Conservation (phyloP, 2,797 vertebrate species). For the Vipera ursinii region DNA sequence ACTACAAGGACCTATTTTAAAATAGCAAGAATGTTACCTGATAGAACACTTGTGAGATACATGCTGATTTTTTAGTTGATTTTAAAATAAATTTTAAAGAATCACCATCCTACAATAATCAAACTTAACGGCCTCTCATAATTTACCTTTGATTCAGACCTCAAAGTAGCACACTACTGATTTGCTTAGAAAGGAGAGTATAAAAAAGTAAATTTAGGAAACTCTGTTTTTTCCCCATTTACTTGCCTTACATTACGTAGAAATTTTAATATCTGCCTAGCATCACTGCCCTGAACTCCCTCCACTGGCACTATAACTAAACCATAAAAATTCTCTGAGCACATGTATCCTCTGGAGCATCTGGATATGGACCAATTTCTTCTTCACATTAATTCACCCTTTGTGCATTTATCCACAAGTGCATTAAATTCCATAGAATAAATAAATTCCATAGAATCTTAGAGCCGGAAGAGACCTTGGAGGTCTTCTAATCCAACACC, state of each 20-base stretch:
- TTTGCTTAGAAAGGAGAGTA: neutral
- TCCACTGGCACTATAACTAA: neutral
- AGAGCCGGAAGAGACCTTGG: neutral
- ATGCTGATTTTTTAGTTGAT: no score
- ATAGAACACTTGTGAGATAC: neutral
- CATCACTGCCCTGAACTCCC: neutral
- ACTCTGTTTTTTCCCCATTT: neutral
- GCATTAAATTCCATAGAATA: neutral
- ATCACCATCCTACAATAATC: no score
- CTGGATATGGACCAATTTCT: neutral
- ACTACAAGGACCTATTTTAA: neutral
- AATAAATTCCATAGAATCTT: neutral
- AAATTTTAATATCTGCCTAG: neutral
- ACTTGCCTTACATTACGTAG: neutral
- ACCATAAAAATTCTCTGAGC: neutral
- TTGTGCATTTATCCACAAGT: neutral
- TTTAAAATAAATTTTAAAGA: no score
- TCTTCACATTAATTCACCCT: neutral
- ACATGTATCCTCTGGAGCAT: neutral
- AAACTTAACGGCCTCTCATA: no score
- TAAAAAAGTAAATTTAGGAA: neutral
- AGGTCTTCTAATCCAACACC: neutral
- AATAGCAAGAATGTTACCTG: neutral
- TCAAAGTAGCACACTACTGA: neutral
- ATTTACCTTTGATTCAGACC: neutral